Percentiles rank a stretch among this genome's conserved stretches.
Conservation (phyloP, 2,113 vertebrate species). For the Cygnus buccinator region DNA sequence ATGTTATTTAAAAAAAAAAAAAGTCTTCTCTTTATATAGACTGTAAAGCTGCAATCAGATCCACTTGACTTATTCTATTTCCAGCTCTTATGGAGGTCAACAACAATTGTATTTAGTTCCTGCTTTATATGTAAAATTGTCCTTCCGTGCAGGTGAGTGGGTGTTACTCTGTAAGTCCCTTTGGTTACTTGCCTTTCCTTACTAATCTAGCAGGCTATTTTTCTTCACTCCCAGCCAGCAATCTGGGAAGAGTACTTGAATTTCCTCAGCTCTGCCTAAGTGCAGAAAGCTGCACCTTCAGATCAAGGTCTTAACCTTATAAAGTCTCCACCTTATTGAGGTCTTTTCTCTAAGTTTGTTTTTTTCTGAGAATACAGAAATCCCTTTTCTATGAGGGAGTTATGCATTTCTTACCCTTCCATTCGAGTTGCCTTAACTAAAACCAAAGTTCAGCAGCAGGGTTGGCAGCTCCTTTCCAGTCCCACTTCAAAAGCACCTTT, state of each 20-base stretch:
- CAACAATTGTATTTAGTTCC: slow-evolving; percentile 16
- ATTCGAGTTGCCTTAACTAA: not conserved
- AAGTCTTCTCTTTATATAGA: slow-evolving; percentile 20
- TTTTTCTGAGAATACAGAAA: not conserved
- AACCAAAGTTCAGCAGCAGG: not conserved
- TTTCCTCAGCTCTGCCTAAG: not conserved
- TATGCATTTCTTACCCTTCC: not conserved
- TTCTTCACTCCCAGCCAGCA: not conserved
- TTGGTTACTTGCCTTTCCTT: not conserved
- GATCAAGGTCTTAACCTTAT: not conserved
- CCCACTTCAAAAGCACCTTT: not conserved
- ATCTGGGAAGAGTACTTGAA: not conserved
- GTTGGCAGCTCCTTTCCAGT: not conserved
- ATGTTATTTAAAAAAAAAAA: slow-evolving; percentile 24
- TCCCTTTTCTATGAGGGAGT: not conserved
- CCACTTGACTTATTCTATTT: slow-evolving; percentile 47
- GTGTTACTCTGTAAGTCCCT: not conserved
- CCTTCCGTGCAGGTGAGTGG: slow-evolving; percentile 26
- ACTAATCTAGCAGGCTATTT: not conserved
- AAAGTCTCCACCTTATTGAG: not conserved
- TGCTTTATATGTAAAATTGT: slow-evolving; percentile 6
- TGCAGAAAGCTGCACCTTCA: not conserved
- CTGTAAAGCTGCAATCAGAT: slow-evolving; percentile 33
- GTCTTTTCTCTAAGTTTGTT: not conserved
- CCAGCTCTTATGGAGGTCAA: slow-evolving; percentile 15